Evolutionary conservation across 2,888 invertebrate genomes (phyloP), one percentile per base, ranked within the genome.

Genomic region (Athetis lepigone): DNA sequence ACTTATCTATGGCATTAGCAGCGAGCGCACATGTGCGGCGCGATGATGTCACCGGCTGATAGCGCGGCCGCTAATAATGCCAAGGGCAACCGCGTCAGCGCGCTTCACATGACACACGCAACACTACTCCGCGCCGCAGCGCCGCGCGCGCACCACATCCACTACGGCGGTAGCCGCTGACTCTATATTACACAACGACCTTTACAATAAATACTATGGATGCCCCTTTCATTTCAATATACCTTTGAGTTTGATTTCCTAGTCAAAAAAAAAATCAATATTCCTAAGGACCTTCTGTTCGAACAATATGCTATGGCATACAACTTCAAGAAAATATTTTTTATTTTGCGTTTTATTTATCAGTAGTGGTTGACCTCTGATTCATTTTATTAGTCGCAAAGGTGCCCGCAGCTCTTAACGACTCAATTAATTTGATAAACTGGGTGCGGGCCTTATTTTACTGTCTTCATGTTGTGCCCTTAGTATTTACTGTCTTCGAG

Each of bases 51-150:
- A 86, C 59, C 83, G 59, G 62, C 75, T 81, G 85, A 82, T 82
- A 81, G 81, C 80, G 77, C 65, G 79, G 75, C 73, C 79, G 83
- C 85, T 85, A 90, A 88, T 90, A 90, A 90, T 89, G 92, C 89
- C 92, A 92, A 91, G 92, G 92, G 90, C 91, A 82, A 82, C 71
- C 84, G 76, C 85, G 85, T 84, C 85, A 84, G 63, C 83, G 62
- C 46, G 25, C 8, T 25, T 45, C 46, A 29, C 63, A 61, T 56
- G 29, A 45, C 71, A 70, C 51, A 49, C 74, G 51, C 57, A 25
- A 55, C 52, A 19, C 52, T 37, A 11, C 25, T 23, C 18, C 8
- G 33, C 40, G n/a, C 27, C 47, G 23, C 25, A 8, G 29, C 7
- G 19, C 13, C 21, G 9, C 47, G 21, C 37, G 8, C 4, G 13